These are phyloP conservation scores for Atherinomorus stipes DNA, from an alignment of 2,113 vertebrate species.

Conservation along the genomic window DNA sequence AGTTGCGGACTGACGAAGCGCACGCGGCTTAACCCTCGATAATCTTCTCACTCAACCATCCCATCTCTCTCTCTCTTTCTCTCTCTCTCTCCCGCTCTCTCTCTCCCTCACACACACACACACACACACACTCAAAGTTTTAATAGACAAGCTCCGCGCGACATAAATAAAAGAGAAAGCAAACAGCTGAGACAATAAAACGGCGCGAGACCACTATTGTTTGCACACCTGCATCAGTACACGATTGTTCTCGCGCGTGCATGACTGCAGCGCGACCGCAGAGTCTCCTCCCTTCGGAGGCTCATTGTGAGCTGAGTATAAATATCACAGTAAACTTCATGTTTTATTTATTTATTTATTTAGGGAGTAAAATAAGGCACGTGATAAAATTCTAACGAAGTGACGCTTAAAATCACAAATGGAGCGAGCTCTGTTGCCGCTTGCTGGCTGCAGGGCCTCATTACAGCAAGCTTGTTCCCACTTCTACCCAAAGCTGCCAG, in stretches of 20 bases:
- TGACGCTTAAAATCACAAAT: rapidly evolving
- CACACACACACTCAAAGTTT: conserved; percentile 25
- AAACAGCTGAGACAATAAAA: not conserved
- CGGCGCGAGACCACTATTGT: conserved; percentile 5
- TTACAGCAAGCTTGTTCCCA: not conserved
- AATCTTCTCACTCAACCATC: conserved; percentile 47
- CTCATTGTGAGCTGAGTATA: not conserved
- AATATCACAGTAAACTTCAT: not conserved
- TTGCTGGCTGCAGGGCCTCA: conserved; percentile 13
- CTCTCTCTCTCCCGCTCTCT: not conserved
- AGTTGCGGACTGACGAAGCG: conserved; percentile 15
- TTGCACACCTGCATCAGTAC: conserved; percentile 41
- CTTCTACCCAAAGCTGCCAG: too few relatives aligned
- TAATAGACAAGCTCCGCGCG: not conserved
- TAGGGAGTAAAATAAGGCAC: too few relatives aligned
- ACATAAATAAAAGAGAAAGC: not conserved
- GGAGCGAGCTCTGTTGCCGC: conserved; percentile 25
- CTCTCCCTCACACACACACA: not conserved
- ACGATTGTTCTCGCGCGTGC: not conserved
- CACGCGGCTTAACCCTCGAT: conserved; percentile 43
- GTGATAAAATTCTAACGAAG: not conserved
- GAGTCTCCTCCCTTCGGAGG: not conserved
- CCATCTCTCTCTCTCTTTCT: conserved; percentile 10
- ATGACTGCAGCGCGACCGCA: not conserved
- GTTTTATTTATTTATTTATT: too few relatives aligned